A percentile compares a stretch with the other conserved stretches of the same genome.
Conservation (phyloP, 2,113 vertebrate genomes). For the Stegostoma tigrinum region DNA sequence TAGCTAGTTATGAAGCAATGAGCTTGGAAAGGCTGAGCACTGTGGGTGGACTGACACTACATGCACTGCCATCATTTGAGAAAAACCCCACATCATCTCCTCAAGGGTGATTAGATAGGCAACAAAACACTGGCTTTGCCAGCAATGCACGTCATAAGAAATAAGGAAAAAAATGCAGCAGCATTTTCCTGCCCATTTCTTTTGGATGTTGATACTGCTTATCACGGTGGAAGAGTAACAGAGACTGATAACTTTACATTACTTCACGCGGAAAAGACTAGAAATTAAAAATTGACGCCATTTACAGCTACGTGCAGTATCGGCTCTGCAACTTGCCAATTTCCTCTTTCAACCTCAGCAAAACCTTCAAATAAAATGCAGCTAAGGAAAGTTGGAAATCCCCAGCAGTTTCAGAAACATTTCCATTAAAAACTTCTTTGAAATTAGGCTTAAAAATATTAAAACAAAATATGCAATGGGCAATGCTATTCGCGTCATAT, state of each 20-base stretch:
- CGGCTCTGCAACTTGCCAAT: background rate
- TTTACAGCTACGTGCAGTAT: background rate
- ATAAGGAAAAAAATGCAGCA: background rate
- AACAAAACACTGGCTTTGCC: background rate
- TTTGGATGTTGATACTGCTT: background rate
- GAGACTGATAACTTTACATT: background rate
- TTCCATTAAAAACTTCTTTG: background rate
- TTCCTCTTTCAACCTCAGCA: background rate
- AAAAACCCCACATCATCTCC: background rate
- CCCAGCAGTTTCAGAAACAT: background rate
- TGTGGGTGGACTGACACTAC: background rate
- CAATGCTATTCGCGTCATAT: too few relatives aligned
- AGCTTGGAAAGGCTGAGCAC: background rate
- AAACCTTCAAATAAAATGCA: background rate
- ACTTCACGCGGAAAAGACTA: background rate
- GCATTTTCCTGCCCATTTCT: background rate
- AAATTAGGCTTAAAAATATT: background rate
- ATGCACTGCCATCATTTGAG: background rate
- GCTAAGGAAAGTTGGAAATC: background rate
- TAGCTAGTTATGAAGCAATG: background rate
- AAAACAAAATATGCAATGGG: background rate
- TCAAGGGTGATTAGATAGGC: background rate
- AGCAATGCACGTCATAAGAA: background rate
- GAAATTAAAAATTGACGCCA: background rate
- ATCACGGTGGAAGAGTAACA: background rate